Base-by-base conservation (phyloP, 1,140 invertebrate species). In the Pectinophora gossypiella region DNA sequence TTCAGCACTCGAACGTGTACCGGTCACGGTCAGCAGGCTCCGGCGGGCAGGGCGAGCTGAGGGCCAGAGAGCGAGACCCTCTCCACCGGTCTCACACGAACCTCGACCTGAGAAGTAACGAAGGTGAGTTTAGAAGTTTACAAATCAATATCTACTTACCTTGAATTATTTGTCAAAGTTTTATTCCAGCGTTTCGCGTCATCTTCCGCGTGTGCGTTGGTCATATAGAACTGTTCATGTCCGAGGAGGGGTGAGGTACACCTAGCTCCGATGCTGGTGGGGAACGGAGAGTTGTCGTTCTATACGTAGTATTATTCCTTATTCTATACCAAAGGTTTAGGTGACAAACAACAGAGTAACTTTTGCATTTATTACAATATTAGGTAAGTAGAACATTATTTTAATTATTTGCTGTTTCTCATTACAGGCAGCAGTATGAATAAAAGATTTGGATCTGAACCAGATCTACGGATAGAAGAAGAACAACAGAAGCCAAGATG, bases 371-470 rank as follows among this genome's bases (percentile, higher is more conserved):
- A n/a, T n/a, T n/a, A n/a, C n/a, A n/a, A n/a, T n/a, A n/a, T n/a
- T n/a, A n/a, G n/a, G n/a, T n/a, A n/a, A n/a, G n/a, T n/a, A n/a
- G n/a, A n/a, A n/a, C n/a, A n/a, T n/a, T n/a, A n/a, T n/a, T n/a
- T n/a, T n/a, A n/a, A n/a, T n/a, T n/a, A n/a, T n/a, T n/a, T n/a
- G n/a, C n/a, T n/a, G n/a, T n/a, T n/a, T n/a, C n/a, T n/a, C 15
- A 7, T 77, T 77, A 48, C 65, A 85, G 73, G 70, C 48, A 69
- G 58, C 35, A 66, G 57, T 47, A 56, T 84, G 42, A 84, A 68
- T 20, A 90, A 91, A 66, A 88, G 89, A 59, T 94, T 92, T 71
- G 93, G 91, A 12, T 94, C 93, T 43, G 94, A 94, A 74, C 93
- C 94, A 5, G 93, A 95, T 72, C 72, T 95, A 4, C 72, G 87